A percentile compares a stretch with the other conserved stretches of the same genome.
Evolutionary conservation across 2,888 invertebrate genomes (phyloP).

Genomic region (Drosophila nr. fundita): DNA sequence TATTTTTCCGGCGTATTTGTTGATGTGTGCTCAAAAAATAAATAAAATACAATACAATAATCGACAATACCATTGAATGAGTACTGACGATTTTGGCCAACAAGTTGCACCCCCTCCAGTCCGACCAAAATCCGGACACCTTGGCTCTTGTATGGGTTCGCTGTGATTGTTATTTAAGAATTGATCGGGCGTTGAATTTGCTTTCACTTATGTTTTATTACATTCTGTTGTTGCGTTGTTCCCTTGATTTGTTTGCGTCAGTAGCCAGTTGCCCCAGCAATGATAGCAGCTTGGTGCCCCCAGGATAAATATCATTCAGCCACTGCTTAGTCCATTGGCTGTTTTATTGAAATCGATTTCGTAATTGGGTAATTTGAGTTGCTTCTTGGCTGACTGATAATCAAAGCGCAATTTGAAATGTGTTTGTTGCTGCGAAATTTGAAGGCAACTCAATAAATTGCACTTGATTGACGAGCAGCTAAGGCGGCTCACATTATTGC

Average conservation of each 20-base stretch:
- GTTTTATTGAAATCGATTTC: slow-evolving; percentile 64
- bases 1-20: slow-evolving; percentile 53
- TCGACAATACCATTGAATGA: slow-evolving; percentile 3
- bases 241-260: slow-evolving; percentile 35
- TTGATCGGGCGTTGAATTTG: slow-evolving; percentile 63
- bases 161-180: slow-evolving; percentile 53
- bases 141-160: slow-evolving; percentile 25
- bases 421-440: slow-evolving; percentile 20
- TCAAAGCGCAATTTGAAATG: slow-evolving; percentile 33
- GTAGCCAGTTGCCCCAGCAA: slow-evolving; percentile 38
- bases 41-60: slow-evolving; percentile 62
- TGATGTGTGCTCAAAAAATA: slow-evolving; percentile 59
- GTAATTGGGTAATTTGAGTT: slow-evolving; percentile 67
- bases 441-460: slow-evolving; percentile 21
- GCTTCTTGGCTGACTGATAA: slow-evolving; percentile 39
- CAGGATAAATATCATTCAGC: not conserved
- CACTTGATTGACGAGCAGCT: not conserved
- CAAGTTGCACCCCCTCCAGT: not conserved
- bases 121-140: slow-evolving; percentile 3
- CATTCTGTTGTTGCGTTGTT: slow-evolving; percentile 12
- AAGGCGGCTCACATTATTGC: not conserved
- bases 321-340: slow-evolving; percentile 19
- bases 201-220: slow-evolving; percentile 41
- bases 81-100: slow-evolving; percentile 1
- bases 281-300: slow-evolving; percentile 20